phyloP scores from a whole-genome alignment of 2,888 invertebrate genomes.

The Timema podura region DNA sequence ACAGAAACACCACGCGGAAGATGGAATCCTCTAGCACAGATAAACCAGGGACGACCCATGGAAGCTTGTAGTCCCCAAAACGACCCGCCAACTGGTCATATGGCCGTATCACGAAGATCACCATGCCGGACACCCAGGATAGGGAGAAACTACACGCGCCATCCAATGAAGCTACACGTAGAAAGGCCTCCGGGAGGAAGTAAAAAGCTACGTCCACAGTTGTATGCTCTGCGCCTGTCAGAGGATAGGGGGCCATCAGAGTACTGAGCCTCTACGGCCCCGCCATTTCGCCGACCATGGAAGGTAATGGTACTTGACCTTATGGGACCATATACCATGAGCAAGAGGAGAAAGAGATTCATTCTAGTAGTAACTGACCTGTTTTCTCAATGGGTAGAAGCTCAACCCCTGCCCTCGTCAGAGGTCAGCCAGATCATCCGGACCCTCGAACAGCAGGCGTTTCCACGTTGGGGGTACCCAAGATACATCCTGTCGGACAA shows the following conservation, averaged over 20 bases:
- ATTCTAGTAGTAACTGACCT: background rate
- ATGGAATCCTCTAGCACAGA: background rate
- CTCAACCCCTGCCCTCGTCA: background rate
- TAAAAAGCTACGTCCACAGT: background rate
- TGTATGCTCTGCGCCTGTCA: background rate
- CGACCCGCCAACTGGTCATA: background rate
- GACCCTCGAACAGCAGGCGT: background rate
- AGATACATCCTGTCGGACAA: background rate
- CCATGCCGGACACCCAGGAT: background rate
- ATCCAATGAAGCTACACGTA: background rate
- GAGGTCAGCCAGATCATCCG: background rate
- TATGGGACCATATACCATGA: background rate
- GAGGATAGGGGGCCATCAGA: background rate
- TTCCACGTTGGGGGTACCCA: background rate
- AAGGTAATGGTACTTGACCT: background rate
- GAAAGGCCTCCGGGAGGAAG: background rate
- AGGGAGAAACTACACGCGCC: background rate
- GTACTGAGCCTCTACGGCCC: background rate
- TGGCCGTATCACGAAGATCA: background rate
- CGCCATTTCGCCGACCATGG: background rate
- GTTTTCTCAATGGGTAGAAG: background rate
- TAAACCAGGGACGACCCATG: background rate
- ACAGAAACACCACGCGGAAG: background rate
- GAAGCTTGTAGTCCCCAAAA: background rate
- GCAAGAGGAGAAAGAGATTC: background rate